A percentile compares a stretch with the other conserved stretches of the same genome.
phyloP scores from a whole-genome alignment of 1,140 invertebrate species.

The Diabrotica undecimpunctata region DNA sequence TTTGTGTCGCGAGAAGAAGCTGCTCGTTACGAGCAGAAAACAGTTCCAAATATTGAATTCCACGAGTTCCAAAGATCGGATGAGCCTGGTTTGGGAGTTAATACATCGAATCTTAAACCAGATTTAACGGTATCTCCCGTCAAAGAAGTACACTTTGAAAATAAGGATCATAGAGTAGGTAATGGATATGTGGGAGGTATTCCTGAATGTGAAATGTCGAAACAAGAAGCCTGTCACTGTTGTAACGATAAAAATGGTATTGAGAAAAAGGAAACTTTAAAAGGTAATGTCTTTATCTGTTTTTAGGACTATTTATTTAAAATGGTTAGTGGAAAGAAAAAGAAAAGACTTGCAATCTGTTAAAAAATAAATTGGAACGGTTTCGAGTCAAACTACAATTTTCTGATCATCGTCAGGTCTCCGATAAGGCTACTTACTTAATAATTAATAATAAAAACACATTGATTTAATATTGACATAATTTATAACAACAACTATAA shows the following conservation, averaged over 20 bases:
- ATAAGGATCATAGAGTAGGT: background rate
- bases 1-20: conserved; percentile 16
- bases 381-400: too few species aligned
- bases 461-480: too few species aligned
- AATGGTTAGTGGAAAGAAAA: too few species aligned
- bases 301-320: too few species aligned
- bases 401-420: too few species aligned
- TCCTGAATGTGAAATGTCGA: conserved; percentile 19
- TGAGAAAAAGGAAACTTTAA: conserved; percentile 5
- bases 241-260: conserved; percentile 16
- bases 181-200: conserved; percentile 22
- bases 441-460: too few species aligned
- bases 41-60: conserved; percentile 30
- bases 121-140: conserved; percentile 30
- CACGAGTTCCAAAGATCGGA: conserved; percentile 16
- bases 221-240: conserved; percentile 11
- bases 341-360: too few species aligned
- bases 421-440: too few species aligned
- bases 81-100: conserved; percentile 28
- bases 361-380: too few species aligned
- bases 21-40: conserved; percentile 32
- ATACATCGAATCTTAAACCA: conserved; percentile 22
- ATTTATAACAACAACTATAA: too few species aligned
- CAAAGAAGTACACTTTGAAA: conserved; percentile 19
- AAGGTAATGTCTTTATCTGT: background rate